A percentile compares a stretch with the other conserved stretches of the same genome.
Conservation (phyloP, 2,797 vertebrate genomes). For the Helostoma temminkii region DNA sequence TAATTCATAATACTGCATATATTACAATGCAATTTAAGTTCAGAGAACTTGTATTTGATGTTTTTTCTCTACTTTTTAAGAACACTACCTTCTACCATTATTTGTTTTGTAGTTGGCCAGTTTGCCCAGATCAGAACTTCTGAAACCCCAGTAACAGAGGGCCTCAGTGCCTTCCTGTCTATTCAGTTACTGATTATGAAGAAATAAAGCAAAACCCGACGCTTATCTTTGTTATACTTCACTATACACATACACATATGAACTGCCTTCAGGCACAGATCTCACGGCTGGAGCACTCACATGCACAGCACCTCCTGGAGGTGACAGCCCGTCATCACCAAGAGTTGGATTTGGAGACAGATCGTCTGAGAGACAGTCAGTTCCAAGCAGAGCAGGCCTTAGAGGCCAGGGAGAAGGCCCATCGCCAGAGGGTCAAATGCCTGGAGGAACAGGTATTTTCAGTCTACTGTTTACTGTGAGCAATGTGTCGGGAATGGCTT, state of each 20-base stretch:
- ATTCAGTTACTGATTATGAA: background rate
- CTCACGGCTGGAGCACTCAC: constrained; percentile 78
- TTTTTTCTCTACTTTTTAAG: no score
- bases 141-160: constrained; percentile 5
- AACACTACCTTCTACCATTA: no score
- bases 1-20: no score
- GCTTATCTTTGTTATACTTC: background rate
- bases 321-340: constrained; percentile 78
- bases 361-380: constrained; percentile 73
- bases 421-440: constrained; percentile 78
- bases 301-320: constrained; percentile 83
- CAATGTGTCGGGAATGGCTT: background rate
- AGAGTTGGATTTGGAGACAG: constrained; percentile 79
- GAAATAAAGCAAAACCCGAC: background rate
- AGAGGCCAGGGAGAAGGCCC: constrained; percentile 78
- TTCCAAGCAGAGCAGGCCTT: constrained; percentile 78
- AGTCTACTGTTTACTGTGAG: background rate
- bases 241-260: constrained; percentile 15
- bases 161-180: background rate
- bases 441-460: constrained; percentile 84
- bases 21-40: no score
- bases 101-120: background rate
- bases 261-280: constrained; percentile 76
- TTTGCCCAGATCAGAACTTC: background rate
- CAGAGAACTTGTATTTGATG: no score